A percentile compares a stretch with the other conserved stretches of the same genome.
Evolutionary conservation across 2,888 invertebrate species (phyloP).

Genomic region (Mystacides longicornis): DNA sequence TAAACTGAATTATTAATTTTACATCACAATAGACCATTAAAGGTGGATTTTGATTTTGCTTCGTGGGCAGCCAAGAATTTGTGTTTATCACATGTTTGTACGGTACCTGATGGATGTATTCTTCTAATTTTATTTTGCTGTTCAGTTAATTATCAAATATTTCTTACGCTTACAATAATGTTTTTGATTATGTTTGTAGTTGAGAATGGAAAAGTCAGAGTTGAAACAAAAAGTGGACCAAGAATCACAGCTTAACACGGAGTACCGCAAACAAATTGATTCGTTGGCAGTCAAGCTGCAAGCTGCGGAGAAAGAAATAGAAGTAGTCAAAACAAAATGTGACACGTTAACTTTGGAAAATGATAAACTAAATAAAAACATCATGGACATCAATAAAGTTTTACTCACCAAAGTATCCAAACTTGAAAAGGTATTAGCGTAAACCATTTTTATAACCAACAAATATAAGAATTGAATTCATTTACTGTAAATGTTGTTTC

Average conservation of each 20-base stretch:
- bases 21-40: no score
- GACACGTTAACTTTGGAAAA: not conserved
- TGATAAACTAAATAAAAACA: not conserved
- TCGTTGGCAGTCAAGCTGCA: not conserved
- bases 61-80: no score
- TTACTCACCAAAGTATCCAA: not conserved
- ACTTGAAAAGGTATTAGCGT: not conserved
- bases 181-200: conserved; percentile 26
- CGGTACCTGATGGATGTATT: no score
- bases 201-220: conserved; percentile 30
- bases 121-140: no score
- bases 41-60: no score
- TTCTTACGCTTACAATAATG: not conserved
- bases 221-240: conserved; percentile 21
- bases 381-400: not conserved
- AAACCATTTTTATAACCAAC: no score
- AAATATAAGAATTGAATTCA: no score
- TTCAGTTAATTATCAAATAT: conserved; percentile 20
- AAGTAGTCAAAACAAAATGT: not conserved
- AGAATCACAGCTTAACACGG: not conserved
- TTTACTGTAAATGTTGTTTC: no score
- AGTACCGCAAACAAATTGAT: not conserved
- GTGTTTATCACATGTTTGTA: no score
- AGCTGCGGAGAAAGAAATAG: not conserved
- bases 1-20: no score